These are phyloP conservation scores for Suncus etruscus DNA, from an alignment of 2,113 vertebrate species.

Conservation along the genomic window DNA sequence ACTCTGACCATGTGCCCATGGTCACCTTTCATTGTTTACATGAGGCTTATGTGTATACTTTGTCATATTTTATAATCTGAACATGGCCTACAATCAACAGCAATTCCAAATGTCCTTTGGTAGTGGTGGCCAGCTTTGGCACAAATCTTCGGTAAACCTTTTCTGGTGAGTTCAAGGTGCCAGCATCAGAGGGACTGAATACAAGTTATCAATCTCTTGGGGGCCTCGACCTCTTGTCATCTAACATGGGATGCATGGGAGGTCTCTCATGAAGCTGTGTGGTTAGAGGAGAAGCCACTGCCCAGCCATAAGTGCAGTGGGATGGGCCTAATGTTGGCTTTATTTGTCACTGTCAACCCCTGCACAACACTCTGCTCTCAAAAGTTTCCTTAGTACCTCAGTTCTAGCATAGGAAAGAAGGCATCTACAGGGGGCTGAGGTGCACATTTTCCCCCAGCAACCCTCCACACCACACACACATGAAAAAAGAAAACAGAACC, in stretches of 20 bases:
- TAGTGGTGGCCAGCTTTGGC: not conserved
- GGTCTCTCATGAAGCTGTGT: not conserved
- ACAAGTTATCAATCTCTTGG: not conserved
- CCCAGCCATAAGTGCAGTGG: not conserved
- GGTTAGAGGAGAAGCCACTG: not conserved
- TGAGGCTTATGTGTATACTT: not conserved
- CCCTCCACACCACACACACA: no score
- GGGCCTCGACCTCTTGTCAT: not conserved
- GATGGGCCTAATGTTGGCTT: not conserved
- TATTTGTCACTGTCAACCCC: not conserved
- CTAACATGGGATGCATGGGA: not conserved
- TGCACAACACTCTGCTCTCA: not conserved
- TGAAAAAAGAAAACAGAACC: constrained; percentile 30
- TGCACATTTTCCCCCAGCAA: not conserved
- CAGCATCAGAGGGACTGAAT: not conserved
- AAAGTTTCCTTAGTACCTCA: not conserved
- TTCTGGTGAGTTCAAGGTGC: constrained; percentile 30
- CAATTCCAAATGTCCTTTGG: not conserved
- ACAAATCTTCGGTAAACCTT: constrained; percentile 6
- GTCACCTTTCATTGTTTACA: not conserved
- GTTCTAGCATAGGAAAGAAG: not conserved
- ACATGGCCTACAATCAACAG: not conserved
- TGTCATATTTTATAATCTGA: not conserved
- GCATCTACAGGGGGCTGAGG: rapidly evolving
- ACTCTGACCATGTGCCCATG: not conserved